Base-by-base conservation (phyloP, 2,888 invertebrate species). In the Nemotelus nigrinus region DNA sequence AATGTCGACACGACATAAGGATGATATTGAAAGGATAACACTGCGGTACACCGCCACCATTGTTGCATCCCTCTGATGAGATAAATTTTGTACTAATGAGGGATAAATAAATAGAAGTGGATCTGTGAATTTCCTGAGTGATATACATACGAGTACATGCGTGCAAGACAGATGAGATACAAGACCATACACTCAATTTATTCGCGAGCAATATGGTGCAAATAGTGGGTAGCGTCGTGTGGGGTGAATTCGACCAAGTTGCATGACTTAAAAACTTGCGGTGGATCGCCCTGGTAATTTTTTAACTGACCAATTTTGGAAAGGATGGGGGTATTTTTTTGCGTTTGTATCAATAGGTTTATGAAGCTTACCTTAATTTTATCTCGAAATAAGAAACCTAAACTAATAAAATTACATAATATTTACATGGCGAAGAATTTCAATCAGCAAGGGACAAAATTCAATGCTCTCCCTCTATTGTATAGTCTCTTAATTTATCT, bases 71-170 rank as follows among this genome's bases (percentile, higher is more conserved):
- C 63, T 60, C 48, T 72, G 72, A 58, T 50, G 60, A 74, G 74
- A 74, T 74, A 74, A 63, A 74, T 74, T 74, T 74, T 55, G 74
- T 63, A 60, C 74, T 74, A 74, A 74, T 74, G 48, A 74, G 74
- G 63, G 74, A 74, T 74, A 74, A 74, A 74, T 74, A 74, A 74
- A 74, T 74, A 60, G 74, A 74, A 74, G 63, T 63, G 63, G 74
- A 74, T 74, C 74, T 74, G 47, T 70, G 74, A 74, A 60, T 60
- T 74, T 74, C 74, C 47, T 47, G 60, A 74, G 63, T 63, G 43
- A 63, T 60, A 74, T 48, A 74, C 74, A 60, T 72, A 43, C 43
- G 25, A 25, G 25, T 25, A 25, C 25, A 25, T 25, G 25, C 25
- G 25, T 25, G 25, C 25, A 25, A 25, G 25, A 25, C 25, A 25